phyloP scores from a whole-genome alignment of 2,113 vertebrate genomes.

The Brachypteracias leptosomus region DNA sequence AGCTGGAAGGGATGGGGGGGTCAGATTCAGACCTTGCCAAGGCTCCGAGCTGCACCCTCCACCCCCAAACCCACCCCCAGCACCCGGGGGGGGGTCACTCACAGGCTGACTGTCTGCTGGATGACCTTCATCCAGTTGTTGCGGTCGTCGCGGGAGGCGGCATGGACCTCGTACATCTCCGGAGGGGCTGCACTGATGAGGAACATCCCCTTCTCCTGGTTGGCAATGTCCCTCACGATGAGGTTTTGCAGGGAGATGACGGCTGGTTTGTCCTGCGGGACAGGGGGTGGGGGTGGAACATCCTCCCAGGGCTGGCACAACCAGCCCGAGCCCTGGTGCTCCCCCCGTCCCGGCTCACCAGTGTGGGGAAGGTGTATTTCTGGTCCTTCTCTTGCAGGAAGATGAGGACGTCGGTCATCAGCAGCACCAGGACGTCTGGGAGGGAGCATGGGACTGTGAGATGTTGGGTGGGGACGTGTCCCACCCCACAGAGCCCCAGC shows the following conservation, averaged over 20 bases:
- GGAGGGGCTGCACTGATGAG: slow-evolving; percentile 84
- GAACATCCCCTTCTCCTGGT: slow-evolving; percentile 93
- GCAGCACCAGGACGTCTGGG: slow-evolving; percentile 86
- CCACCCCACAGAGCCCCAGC: not conserved
- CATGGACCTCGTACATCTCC: slow-evolving; percentile 93
- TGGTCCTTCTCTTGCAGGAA: slow-evolving; percentile 96
- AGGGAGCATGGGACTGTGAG: not conserved
- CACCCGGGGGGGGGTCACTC: slow-evolving; percentile 10
- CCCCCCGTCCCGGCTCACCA: slow-evolving; percentile 74
- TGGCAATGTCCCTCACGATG: slow-evolving; percentile 90
- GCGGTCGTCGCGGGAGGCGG: slow-evolving; percentile 84
- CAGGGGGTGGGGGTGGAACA: accelerated
- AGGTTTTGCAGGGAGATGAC: slow-evolving; percentile 88
- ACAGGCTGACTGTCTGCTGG: slow-evolving; percentile 84
- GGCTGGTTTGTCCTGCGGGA: slow-evolving; percentile 83
- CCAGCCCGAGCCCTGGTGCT: not conserved
- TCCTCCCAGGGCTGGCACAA: accelerated
- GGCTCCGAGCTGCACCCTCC: not conserved
- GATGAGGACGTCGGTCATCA: slow-evolving; percentile 91
- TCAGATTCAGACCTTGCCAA: not conserved
- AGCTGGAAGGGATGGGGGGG: slow-evolving; percentile 60
- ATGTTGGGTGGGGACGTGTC: no score
- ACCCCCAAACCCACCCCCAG: not conserved
- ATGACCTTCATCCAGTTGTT: slow-evolving; percentile 88
- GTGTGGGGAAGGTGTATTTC: slow-evolving; percentile 85